phyloP scores from a whole-genome alignment of 1,140 invertebrate genomes.

The Parapsyche elsis region DNA sequence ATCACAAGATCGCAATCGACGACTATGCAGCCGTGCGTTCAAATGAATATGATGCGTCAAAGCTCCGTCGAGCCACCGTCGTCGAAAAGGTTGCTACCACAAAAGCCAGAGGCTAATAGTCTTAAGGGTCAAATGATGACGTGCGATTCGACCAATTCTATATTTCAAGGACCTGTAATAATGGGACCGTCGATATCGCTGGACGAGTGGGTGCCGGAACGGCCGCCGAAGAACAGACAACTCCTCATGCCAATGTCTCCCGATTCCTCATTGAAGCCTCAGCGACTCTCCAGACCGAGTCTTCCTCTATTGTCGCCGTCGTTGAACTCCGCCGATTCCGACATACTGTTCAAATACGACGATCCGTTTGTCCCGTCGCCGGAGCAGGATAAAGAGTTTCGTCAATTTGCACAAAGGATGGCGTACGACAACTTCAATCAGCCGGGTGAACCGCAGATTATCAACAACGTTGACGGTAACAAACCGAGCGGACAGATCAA shows the following conservation, averaged over 20 bases:
- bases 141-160: conserved; percentile 51
- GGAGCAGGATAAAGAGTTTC: conserved; percentile 47
- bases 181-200: conserved; percentile 74
- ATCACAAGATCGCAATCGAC: neutral
- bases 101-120: neutral
- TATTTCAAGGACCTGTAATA: conserved; percentile 69
- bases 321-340: conserved; percentile 68
- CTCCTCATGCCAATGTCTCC: conserved; percentile 67
- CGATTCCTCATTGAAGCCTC: conserved; percentile 63
- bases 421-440: conserved; percentile 40
- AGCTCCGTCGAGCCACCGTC: neutral
- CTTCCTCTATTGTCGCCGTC: conserved; percentile 78
- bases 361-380: conserved; percentile 81
- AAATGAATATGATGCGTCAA: conserved; percentile 27
- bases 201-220: conserved; percentile 79
- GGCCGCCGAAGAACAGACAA: conserved; percentile 78
- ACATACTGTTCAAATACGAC: conserved; percentile 71
- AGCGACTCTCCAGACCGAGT: conserved; percentile 75
- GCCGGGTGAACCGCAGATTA: conserved; percentile 32
- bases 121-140: neutral
- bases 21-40: neutral
- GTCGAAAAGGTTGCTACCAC: conserved; percentile 11
- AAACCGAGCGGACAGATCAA: neutral
- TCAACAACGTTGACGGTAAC: neutral
- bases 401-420: conserved; percentile 16